Conservation (phyloP, 2,113 vertebrate genomes). For the Fregetta grallaria region DNA sequence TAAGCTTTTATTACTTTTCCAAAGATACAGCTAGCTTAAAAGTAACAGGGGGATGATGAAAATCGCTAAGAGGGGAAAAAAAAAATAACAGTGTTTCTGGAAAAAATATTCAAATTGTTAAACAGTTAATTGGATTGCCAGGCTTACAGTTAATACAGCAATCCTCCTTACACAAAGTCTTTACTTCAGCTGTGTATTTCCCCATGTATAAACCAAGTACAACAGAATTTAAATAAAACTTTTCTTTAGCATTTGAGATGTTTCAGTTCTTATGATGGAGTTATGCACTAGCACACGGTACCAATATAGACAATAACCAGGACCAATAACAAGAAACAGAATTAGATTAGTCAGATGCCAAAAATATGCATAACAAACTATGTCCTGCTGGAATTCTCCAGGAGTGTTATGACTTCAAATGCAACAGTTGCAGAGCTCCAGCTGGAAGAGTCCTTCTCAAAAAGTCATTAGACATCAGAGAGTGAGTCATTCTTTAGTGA, state of each 20-base stretch:
- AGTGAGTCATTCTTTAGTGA: conserved; percentile 71
- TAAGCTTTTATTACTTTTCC: conserved; percentile 83
- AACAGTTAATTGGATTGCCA: not conserved
- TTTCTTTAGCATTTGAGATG: conserved; percentile 44
- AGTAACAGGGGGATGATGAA: conserved; percentile 65
- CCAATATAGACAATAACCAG: not conserved
- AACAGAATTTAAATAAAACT: conserved; percentile 42
- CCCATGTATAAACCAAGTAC: conserved; percentile 16
- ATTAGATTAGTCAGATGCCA: conserved; percentile 55
- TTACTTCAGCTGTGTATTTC: not conserved
- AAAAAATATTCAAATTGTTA: not conserved
- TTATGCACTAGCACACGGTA: not conserved
- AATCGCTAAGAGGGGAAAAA: not conserved
- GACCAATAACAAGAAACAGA: conserved; percentile 13
- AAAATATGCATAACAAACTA: conserved; percentile 53
- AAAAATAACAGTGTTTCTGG: not conserved
- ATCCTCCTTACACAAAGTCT: not conserved
- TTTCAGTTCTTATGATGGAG: not conserved
- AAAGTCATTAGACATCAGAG: conserved; percentile 57
- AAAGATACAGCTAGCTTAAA: conserved; percentile 72
- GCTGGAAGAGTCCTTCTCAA: conserved; percentile 63
- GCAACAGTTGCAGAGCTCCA: conserved; percentile 67
- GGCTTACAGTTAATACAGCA: not conserved
- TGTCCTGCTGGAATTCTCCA: conserved; percentile 50
- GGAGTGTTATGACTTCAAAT: conserved; percentile 57